phyloP scores from a whole-genome alignment of 2,797 vertebrate species.

The Leptodactylus fallax region DNA sequence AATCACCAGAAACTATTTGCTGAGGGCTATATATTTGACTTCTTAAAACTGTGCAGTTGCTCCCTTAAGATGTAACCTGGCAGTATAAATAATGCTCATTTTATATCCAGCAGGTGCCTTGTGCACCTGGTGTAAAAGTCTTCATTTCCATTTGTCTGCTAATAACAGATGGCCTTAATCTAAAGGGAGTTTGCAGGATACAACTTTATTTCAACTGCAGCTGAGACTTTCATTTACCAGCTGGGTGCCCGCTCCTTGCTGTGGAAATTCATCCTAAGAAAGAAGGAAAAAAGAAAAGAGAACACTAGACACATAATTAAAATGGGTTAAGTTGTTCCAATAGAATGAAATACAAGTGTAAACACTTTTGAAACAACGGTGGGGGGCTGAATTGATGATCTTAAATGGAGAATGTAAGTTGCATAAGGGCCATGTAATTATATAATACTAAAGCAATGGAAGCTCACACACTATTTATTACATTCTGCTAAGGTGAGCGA shows the following conservation, averaged over 20 bases:
- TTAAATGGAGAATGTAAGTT: slow-evolving; percentile 32
- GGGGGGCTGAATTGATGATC: slow-evolving; percentile 19
- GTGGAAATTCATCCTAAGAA: slow-evolving; percentile 49
- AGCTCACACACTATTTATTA: neutral
- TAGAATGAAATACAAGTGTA: slow-evolving; percentile 38
- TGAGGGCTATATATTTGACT: slow-evolving; percentile 45
- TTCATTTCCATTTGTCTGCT: slow-evolving; percentile 59
- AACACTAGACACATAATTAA: slow-evolving; percentile 47
- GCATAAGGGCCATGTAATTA: slow-evolving; percentile 20
- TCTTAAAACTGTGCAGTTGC: slow-evolving; percentile 52
- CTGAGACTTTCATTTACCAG: slow-evolving; percentile 58
- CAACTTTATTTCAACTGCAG: slow-evolving; percentile 55
- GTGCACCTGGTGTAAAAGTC: slow-evolving; percentile 46
- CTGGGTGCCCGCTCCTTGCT: slow-evolving; percentile 49
- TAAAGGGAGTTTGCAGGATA: slow-evolving; percentile 52
- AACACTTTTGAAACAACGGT: slow-evolving; percentile 35
- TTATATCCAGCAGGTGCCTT: slow-evolving; percentile 44
- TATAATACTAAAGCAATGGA: neutral
- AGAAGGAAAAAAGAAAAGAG: slow-evolving; percentile 19
- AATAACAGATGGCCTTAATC: slow-evolving; percentile 60
- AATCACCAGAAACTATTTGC: slow-evolving; percentile 37
- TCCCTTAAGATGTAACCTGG: slow-evolving; percentile 59
- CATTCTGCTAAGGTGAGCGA: neutral
- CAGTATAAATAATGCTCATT: slow-evolving; percentile 56
- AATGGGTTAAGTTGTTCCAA: slow-evolving; percentile 40